These are phyloP conservation scores for Noctilio leporinus DNA, from an alignment of 2,113 vertebrate species.

Conservation along the genomic window DNA sequence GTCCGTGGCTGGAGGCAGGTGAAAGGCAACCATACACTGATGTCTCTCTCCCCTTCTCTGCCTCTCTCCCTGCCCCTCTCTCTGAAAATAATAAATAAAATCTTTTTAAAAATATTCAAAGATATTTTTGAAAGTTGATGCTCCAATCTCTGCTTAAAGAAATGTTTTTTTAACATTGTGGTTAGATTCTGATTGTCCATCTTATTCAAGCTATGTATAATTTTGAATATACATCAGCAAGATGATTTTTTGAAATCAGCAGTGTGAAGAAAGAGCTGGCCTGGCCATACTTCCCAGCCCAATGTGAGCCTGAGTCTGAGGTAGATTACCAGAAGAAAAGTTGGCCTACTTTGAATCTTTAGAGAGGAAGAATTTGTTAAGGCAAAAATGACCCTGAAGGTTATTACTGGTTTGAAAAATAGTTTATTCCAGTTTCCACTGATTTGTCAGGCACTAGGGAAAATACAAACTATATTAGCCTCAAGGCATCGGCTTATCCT, in stretches of 20 bases:
- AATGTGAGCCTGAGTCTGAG: neutral
- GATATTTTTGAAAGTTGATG: neutral
- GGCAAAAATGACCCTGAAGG: slow-evolving; percentile 29
- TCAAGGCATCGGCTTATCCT: slow-evolving; percentile 14
- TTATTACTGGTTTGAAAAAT: neutral
- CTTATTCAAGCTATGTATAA: neutral
- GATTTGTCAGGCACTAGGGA: slow-evolving; percentile 22
- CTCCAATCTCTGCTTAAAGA: neutral
- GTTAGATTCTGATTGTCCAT: neutral
- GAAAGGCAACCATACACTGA: no score
- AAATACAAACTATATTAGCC: slow-evolving; percentile 23
- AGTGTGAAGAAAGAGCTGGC: neutral
- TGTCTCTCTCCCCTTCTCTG: no score
- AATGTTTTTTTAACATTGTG: neutral
- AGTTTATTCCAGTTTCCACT: slow-evolving; percentile 23
- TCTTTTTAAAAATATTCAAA: slow-evolving; percentile 23
- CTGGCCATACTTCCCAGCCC: neutral
- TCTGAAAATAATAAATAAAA: no score
- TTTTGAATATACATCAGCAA: no score
- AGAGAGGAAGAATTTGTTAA: neutral
- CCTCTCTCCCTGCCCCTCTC: no score
- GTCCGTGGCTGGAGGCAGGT: no score
- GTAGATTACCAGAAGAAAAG: slow-evolving; percentile 16
- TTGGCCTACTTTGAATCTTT: slow-evolving; percentile 50
- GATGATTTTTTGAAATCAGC: slow-evolving; percentile 6